Evolutionary conservation across 2,888 invertebrate genomes (phyloP), one percentile per base, ranked within the genome.

Genomic region (Biston betularia): DNA sequence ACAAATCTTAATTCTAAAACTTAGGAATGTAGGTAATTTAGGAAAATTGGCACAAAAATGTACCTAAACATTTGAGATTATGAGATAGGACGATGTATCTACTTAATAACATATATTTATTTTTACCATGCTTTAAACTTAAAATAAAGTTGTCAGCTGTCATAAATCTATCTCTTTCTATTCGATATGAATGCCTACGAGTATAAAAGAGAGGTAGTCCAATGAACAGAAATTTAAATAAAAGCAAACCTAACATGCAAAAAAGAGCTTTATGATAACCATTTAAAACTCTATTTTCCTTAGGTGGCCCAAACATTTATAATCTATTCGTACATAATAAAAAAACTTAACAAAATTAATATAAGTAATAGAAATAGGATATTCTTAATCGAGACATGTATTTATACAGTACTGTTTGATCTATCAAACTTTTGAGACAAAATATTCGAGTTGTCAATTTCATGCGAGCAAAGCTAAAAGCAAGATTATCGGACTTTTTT

Each of bases 11-110:
- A 66, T 44, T 58, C 61, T 60, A 65, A 52, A 66, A 48, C 56
- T 56, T 61, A 66, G 66, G 66, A 66, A 66, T 63, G 63, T 63
- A 63, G 12, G 15, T 44, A 59, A 55, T 46, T 50, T 68, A 68
- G 63, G 58, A 68, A 62, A 54, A 49, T 52, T 53, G 61, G 65
- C 14, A 62, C 57, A 45, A 44, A 38, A 54, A n/a, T 10, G 46
- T 61, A 56, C 46, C 40, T 57, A 60, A 49, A 42, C 10, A 46
- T 24, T 48, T 34, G 48, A 63, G 55, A 56, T 38, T 34, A 35
- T 38, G 46, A 61, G 15, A 24, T 56, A 57, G 40, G 63, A 40
- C 34, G 24, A 33, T 42, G 8, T 33, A n/a, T n/a, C n/a, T n/a
- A 24, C 8, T 14, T 24, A 48, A 15, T 10, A 24, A 24, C 24